These are phyloP conservation scores for Crypturellus tataupa DNA, from an alignment of 2,797 vertebrate species.

Conservation along the genomic window DNA sequence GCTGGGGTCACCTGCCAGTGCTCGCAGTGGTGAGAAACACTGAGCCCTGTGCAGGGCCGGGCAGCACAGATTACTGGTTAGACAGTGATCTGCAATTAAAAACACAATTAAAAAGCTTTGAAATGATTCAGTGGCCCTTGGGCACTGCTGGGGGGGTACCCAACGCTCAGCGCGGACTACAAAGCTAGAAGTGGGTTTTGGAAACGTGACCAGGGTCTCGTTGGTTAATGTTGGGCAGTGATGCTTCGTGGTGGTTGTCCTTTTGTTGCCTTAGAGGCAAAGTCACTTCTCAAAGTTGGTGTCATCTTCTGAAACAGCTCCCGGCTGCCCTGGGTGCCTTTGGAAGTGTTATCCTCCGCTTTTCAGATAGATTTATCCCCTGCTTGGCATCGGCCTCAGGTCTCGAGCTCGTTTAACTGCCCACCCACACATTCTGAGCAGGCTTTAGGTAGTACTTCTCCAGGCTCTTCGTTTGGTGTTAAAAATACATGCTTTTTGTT, in stretches of 20 bases:
- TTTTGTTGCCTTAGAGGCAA: neutral
- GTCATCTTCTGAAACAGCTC: neutral
- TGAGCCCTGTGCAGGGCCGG: neutral
- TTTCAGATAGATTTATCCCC: neutral
- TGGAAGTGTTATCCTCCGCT: neutral
- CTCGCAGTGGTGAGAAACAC: too few species aligned
- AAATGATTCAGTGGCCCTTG: too few species aligned
- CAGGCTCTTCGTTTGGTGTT: neutral
- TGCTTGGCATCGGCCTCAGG: fast-evolving
- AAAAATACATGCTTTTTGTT: neutral
- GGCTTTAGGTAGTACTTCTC: conserved; percentile 17
- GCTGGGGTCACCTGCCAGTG: too few species aligned
- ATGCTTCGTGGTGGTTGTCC: neutral
- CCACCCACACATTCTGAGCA: neutral
- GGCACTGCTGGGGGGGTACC: neutral
- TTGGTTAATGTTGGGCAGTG: neutral
- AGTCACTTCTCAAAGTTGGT: neutral
- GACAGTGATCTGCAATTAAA: neutral
- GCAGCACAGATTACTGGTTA: neutral
- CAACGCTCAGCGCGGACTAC: neutral
- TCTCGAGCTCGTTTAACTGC: neutral
- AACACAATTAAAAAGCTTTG: too few species aligned
- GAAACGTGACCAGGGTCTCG: neutral
- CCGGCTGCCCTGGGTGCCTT: neutral
- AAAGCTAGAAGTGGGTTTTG: neutral